Percentiles rank a stretch among this genome's conserved stretches.
Evolutionary conservation across 2,888 invertebrate genomes (phyloP).

Genomic region (Bugulina stolonifera): DNA sequence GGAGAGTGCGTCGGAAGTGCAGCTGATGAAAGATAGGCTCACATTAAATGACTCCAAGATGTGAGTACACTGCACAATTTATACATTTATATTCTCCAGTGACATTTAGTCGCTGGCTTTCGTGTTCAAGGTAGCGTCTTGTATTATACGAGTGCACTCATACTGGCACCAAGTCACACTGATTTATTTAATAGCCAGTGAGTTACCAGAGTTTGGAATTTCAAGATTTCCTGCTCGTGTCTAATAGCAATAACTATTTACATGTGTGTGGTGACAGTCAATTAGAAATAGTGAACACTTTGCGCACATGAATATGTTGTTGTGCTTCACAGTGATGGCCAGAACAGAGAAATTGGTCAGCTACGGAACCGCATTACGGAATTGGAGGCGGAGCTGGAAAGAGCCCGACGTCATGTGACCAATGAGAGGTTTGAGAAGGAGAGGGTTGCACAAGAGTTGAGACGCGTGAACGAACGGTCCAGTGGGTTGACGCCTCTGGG

Average conservation of each 20-base stretch:
- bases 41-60: constrained; percentile 51
- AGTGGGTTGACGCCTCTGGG: background rate
- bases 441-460: constrained; percentile 48
- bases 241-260: too few relatives aligned
- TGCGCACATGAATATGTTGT: too few relatives aligned
- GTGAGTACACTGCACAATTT: constrained; percentile 37
- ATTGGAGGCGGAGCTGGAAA: constrained; percentile 50
- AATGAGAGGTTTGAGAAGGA: constrained; percentile 53
- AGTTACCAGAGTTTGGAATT: too few relatives aligned
- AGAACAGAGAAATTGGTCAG: constrained; percentile 48
- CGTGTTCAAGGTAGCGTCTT: too few relatives aligned
- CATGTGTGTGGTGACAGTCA: too few relatives aligned
- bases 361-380: constrained; percentile 48
- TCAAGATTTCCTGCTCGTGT: too few relatives aligned
- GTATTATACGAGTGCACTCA: too few relatives aligned
- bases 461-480: constrained; percentile 29
- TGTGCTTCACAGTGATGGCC: constrained; percentile 43
- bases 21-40: constrained; percentile 51
- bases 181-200: too few relatives aligned
- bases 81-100: too few relatives aligned
- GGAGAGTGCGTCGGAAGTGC: constrained; percentile 50
- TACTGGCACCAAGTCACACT: too few relatives aligned
- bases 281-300: too few relatives aligned
- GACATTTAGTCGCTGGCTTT: too few relatives aligned
- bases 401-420: constrained; percentile 49